Evolutionary conservation across 37 sponge, comb jelly and placozoan genomes (phyloP).

Genomic region (Beroe forskalii): DNA sequence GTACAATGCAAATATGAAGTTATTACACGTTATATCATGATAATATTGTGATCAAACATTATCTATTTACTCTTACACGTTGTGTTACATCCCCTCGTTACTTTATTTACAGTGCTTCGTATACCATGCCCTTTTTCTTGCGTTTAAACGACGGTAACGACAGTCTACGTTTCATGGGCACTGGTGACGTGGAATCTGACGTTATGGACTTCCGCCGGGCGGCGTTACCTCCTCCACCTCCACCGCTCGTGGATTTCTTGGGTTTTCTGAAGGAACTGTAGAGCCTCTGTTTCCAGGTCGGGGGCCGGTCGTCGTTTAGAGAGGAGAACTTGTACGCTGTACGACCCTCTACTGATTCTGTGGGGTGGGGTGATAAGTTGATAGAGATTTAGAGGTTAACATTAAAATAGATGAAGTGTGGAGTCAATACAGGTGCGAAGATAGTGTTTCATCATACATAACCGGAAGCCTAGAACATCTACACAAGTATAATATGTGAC

Average conservation of each 20-base stretch:
- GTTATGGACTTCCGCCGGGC: background rate
- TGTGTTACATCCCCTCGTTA: background rate
- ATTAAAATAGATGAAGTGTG: background rate
- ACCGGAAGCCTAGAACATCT: no score
- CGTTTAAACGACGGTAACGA: conserved; percentile 34
- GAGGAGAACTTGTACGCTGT: conserved; percentile 55
- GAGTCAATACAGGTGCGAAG: no score
- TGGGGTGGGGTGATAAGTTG: background rate
- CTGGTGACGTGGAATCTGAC: conserved; percentile 12
- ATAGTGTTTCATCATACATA: no score
- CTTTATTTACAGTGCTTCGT: conserved; percentile 30
- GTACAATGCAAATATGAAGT: no score
- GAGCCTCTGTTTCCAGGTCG: conserved; percentile 43
- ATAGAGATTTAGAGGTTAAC: background rate
- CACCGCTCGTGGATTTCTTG: conserved; percentile 4
- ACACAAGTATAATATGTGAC: no score
- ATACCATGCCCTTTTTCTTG: conserved; percentile 35
- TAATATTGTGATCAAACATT: no score
- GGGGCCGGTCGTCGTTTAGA: background rate
- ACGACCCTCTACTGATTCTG: conserved; percentile 52
- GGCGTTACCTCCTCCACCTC: background rate
- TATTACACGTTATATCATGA: no score
- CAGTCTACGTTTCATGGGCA: background rate
- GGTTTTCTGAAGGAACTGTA: conserved; percentile 64
- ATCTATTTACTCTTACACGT: no score